These are phyloP conservation scores for Opisthocomus hoazin DNA, from an alignment of 2,113 vertebrate species.

Conservation along the genomic window DNA sequence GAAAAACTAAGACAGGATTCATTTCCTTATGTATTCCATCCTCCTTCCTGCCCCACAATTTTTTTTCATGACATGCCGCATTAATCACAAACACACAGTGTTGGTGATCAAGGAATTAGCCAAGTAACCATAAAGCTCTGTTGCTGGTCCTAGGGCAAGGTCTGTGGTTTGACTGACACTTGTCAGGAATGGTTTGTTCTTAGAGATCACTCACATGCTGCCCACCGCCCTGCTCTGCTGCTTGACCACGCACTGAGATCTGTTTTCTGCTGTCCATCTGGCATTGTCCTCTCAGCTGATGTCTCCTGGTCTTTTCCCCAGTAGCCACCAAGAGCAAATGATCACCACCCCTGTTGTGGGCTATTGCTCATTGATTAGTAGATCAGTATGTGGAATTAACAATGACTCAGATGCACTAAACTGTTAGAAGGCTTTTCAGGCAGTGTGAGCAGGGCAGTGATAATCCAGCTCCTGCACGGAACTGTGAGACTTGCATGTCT, in stretches of 20 bases:
- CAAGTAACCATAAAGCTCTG: not conserved
- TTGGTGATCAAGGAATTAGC: not conserved
- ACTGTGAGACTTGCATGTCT: not conserved
- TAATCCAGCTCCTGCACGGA: not conserved
- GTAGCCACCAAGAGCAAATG: not conserved
- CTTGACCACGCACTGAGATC: not conserved
- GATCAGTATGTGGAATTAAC: not conserved
- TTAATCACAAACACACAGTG: not conserved
- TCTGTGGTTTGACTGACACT: not conserved
- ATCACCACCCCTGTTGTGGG: not conserved
- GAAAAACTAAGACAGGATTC: not conserved
- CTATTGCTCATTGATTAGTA: not conserved
- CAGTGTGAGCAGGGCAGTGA: not conserved
- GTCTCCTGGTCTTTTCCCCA: not conserved
- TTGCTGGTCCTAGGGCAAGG: not conserved
- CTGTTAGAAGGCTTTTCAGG: not conserved
- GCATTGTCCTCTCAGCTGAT: not conserved
- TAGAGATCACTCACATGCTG: not conserved
- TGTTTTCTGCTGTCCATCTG: not conserved
- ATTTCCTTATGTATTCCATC: fast-evolving
- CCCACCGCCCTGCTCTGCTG: not conserved
- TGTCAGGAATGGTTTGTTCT: not conserved
- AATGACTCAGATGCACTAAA: not conserved
- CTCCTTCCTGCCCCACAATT: not conserved
- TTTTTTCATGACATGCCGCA: not conserved